A percentile compares a stretch with the other conserved stretches of the same genome.
These are phyloP conservation scores for Toxonevra muliebris DNA, from an alignment of 2,888 invertebrate species.

Conservation along the genomic window DNA sequence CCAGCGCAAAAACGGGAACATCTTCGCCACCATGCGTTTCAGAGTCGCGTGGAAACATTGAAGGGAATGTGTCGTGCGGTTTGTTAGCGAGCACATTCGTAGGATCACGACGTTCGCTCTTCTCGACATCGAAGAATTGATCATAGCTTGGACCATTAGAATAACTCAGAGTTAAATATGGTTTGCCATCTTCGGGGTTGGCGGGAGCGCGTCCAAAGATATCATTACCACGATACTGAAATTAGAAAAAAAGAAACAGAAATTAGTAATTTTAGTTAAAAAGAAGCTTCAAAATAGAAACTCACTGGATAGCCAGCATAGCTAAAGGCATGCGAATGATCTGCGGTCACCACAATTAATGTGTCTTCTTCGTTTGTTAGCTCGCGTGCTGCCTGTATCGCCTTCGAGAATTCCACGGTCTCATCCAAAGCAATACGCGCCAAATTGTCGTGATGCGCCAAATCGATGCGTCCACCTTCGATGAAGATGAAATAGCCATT, in stretches of 20 bases:
- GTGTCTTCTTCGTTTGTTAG: slow-evolving; percentile 76
- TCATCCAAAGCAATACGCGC: slow-evolving; percentile 61
- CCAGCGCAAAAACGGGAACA: slow-evolving; percentile 79
- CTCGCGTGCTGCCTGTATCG: slow-evolving; percentile 72
- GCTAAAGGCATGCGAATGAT: slow-evolving; percentile 82
- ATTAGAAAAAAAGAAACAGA: neutral
- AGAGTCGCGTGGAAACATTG: slow-evolving; percentile 64
- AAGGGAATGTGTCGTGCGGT: slow-evolving; percentile 66
- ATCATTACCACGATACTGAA: slow-evolving; percentile 53
- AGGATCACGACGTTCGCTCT: slow-evolving; percentile 54
- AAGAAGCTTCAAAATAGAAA: neutral
- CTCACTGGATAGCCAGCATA: slow-evolving; percentile 75
- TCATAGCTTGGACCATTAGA: slow-evolving; percentile 78
- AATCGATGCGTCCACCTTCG: slow-evolving; percentile 69
- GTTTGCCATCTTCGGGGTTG: slow-evolving; percentile 68
- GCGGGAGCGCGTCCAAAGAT: slow-evolving; percentile 50
- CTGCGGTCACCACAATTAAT: slow-evolving; percentile 81
- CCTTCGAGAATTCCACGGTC: slow-evolving; percentile 76
- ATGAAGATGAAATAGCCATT: slow-evolving; percentile 83
- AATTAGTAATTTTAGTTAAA: neutral
- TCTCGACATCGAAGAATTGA: slow-evolving; percentile 49
- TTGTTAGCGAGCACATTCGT: slow-evolving; percentile 45
- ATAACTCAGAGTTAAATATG: slow-evolving; percentile 76
- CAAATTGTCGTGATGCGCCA: slow-evolving; percentile 58
- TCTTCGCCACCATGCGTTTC: slow-evolving; percentile 85